A percentile compares a stretch with the other conserved stretches of the same genome.
Evolutionary conservation across 1,140 invertebrate genomes (phyloP).

Genomic region (Diprion similis): DNA sequence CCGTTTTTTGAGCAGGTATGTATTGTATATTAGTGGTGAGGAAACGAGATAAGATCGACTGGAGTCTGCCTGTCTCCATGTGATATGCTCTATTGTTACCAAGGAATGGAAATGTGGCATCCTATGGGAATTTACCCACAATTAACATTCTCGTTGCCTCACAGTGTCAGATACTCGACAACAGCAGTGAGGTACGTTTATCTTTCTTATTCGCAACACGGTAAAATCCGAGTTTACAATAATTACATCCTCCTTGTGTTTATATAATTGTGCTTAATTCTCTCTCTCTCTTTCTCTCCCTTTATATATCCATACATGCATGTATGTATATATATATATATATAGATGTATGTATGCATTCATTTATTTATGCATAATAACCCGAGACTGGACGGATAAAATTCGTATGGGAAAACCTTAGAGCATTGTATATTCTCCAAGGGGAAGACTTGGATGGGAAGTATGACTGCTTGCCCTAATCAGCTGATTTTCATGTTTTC

Average conservation of each 20-base stretch:
- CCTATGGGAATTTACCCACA: conserved; percentile 63
- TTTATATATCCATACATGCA: background rate
- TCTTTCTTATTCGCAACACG: conserved; percentile 54
- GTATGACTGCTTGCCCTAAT: too few species aligned
- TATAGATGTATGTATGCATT: background rate
- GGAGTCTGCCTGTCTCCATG: conserved; percentile 48
- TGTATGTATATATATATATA: background rate
- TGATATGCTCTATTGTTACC: conserved; percentile 57
- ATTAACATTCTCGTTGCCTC: conserved; percentile 46
- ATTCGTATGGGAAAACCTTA: background rate
- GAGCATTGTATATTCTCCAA: too few species aligned
- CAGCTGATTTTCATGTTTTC: too few species aligned
- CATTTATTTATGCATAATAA: too few species aligned
- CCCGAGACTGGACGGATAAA: background rate
- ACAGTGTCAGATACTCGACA: background rate
- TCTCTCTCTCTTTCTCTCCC: background rate
- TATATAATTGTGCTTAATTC: too few species aligned
- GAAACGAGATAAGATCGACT: conserved; percentile 58
- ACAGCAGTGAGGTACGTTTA: conserved; percentile 42
- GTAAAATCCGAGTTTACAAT: background rate
- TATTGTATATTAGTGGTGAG: conserved; percentile 29
- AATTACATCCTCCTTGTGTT: background rate
- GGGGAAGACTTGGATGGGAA: too few species aligned
- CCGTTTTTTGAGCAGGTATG: background rate
- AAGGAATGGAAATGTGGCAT: conserved; percentile 47